A percentile compares a stretch with the other conserved stretches of the same genome.
These are phyloP conservation scores for Micrasema longulum DNA, from an alignment of 1,140 invertebrate genomes.

Conservation along the genomic window DNA sequence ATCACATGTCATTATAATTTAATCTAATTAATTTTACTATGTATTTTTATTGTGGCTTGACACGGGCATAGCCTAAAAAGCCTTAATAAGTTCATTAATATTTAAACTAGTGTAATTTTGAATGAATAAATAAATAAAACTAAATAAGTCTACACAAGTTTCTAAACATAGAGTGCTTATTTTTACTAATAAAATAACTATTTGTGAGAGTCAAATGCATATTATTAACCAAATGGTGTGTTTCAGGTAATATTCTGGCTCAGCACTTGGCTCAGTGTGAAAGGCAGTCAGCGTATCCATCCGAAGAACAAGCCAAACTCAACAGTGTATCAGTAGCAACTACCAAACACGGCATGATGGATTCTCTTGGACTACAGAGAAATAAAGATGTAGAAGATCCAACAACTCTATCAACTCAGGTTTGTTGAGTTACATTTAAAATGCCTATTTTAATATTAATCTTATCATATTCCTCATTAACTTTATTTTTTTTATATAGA, in stretches of 20 bases:
- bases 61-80: no score
- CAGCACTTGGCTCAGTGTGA: conserved; percentile 74
- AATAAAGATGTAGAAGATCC: conserved; percentile 48
- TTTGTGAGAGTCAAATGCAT: no score
- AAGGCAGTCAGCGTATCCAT: conserved; percentile 73
- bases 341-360: conserved; percentile 52
- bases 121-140: no score
- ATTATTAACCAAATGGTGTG: not conserved
- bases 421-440: conserved; percentile 13
- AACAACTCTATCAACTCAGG: conserved; percentile 34
- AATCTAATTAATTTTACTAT: no score
- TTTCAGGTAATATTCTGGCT: conserved; percentile 71
- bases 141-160: no score
- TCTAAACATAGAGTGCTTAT: no score
- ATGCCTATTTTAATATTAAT: conserved; percentile 2
- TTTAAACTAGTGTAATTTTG: no score
- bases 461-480: not conserved
- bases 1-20: no score
- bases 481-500: conserved; percentile 38
- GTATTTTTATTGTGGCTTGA: no score
- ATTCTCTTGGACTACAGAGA: conserved; percentile 50
- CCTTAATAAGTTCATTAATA: no score
- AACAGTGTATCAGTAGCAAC: conserved; percentile 63
- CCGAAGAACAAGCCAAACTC: conserved; percentile 68
- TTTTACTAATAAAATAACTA: no score